Evolutionary conservation across 1,140 invertebrate species (phyloP).

Genomic region (Ceratoteleas bidentatus): DNA sequence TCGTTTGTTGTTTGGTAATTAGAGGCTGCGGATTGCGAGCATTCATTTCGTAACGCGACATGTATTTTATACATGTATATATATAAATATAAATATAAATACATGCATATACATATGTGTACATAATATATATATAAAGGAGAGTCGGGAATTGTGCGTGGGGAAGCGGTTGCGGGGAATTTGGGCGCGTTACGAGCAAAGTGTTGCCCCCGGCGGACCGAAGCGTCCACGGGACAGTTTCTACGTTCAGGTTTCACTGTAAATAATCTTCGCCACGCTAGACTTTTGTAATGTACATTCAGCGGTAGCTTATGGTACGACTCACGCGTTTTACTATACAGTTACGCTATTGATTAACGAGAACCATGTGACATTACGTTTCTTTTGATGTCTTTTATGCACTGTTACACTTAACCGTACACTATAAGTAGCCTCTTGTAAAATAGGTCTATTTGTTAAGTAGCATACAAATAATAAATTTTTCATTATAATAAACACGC

Average conservation of each 20-base stretch:
- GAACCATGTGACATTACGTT: constrained; percentile 44
- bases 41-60: too few relatives aligned
- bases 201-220: too few relatives aligned
- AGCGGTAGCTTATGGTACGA: constrained; percentile 54
- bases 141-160: too few relatives aligned
- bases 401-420: constrained; percentile 63
- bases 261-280: constrained; percentile 48
- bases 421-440: constrained; percentile 59
- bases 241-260: constrained; percentile 57
- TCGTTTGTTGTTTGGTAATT: too few relatives aligned
- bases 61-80: too few relatives aligned
- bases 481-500: constrained; percentile 54
- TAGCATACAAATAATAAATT: constrained; percentile 63
- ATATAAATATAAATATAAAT: too few relatives aligned
- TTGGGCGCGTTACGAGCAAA: too few relatives aligned
- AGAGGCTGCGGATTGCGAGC: too few relatives aligned
- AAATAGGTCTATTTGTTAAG: constrained; percentile 64
- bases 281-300: constrained; percentile 66
- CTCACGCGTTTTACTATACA: constrained; percentile 40
- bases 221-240: constrained; percentile 4
- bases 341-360: constrained; percentile 27
- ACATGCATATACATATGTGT: too few relatives aligned
- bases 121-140: too few relatives aligned
- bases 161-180: too few relatives aligned
- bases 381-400: constrained; percentile 62